These are phyloP conservation scores for Panagrolaimus sp. DNA, from an alignment of 1,140 invertebrate species.

Conservation along the genomic window DNA sequence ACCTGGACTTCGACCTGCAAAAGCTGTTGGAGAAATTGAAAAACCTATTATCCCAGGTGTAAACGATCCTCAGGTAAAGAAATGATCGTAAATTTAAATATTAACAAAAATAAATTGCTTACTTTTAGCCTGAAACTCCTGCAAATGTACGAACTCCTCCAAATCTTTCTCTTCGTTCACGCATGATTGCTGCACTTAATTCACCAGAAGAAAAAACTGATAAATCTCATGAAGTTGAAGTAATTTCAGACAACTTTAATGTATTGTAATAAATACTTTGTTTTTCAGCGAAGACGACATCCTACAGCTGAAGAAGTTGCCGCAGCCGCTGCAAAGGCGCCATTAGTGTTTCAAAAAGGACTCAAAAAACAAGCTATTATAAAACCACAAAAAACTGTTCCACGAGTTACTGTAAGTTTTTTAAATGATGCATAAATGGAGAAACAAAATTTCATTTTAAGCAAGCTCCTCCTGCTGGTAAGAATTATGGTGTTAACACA, in stretches of 20 bases:
- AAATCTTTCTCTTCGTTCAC: conserved; percentile 35
- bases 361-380: neutral
- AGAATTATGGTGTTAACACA: conserved; percentile 45
- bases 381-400: neutral
- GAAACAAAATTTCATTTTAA: conserved; percentile 13
- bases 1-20: conserved; percentile 34
- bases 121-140: conserved; percentile 21
- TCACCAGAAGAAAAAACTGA: conserved; percentile 27
- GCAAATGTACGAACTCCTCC: conserved; percentile 39
- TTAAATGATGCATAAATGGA: too few relatives aligned
- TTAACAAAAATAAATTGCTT: neutral
- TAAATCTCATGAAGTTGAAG: conserved; percentile 25
- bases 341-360: conserved; percentile 1
- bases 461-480: conserved; percentile 30
- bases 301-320: conserved; percentile 7
- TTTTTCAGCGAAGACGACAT: conserved; percentile 1
- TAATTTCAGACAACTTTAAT: neutral
- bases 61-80: conserved; percentile 5
- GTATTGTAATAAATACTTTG: neutral
- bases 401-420: conserved; percentile 3
- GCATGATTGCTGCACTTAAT: conserved; percentile 43
- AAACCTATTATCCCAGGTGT: conserved; percentile 16
- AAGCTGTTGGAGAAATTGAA: conserved; percentile 28
- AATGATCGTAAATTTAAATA: neutral
- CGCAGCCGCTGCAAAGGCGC: conserved; percentile 3